Conservation (phyloP, 1,140 invertebrate species). For the Archegozetes longisetosus region DNA sequence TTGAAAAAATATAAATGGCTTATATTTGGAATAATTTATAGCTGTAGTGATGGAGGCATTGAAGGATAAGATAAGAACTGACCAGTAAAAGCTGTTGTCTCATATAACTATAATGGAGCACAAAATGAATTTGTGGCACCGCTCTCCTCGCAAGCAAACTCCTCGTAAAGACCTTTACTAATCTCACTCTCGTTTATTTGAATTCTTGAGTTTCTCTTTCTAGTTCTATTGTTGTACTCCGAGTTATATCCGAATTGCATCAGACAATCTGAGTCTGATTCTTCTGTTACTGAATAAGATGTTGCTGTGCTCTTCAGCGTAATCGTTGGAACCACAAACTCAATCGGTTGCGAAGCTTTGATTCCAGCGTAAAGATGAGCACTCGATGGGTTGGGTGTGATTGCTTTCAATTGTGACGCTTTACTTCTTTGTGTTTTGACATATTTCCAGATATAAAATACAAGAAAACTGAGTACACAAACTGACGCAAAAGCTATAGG, state of each 20-base stretch:
- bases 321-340: slow-evolving; percentile 20
- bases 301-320: slow-evolving; percentile 11
- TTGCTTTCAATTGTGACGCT: slow-evolving; percentile 8
- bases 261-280: slow-evolving; percentile 15
- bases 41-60: too few species aligned
- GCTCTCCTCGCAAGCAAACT: background rate
- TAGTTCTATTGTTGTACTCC: background rate
- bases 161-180: slow-evolving; percentile 8
- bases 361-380: slow-evolving; percentile 14
- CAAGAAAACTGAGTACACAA: background rate
- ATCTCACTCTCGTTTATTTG: slow-evolving; percentile 12
- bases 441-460: slow-evolving; percentile 16
- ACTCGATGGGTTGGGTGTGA: slow-evolving; percentile 11
- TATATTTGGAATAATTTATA: too few species aligned
- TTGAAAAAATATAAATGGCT: too few species aligned
- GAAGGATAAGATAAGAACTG: background rate
- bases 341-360: slow-evolving; percentile 17
- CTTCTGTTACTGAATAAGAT: slow-evolving; percentile 17
- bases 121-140: slow-evolving; percentile 16
- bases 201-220: background rate
- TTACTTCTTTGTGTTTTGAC: slow-evolving; percentile 8
- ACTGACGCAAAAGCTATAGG: background rate
- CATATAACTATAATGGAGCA: slow-evolving; percentile 15
- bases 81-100: slow-evolving; percentile 16
- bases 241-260: slow-evolving; percentile 4